Percentiles rank a stretch among this genome's conserved stretches.
These are phyloP conservation scores for Sebastes hubbsi DNA, from an alignment of 2,797 vertebrate genomes.

Conservation along the genomic window DNA sequence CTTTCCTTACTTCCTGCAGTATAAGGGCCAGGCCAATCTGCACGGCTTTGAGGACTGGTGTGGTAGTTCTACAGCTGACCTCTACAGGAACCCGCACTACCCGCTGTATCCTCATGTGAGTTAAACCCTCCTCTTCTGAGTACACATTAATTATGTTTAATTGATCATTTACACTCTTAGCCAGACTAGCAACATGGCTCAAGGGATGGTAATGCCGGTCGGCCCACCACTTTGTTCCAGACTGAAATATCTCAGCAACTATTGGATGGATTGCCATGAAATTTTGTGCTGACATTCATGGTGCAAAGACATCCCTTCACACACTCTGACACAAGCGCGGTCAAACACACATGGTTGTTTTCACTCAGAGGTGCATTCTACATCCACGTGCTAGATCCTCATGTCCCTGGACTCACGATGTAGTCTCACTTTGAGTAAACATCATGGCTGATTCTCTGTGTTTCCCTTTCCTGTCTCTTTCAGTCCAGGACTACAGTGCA, in stretches of 20 bases:
- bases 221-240: background rate
- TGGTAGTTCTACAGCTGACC: constrained; percentile 86
- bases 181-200: background rate
- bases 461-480: background rate
- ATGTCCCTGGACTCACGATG: background rate
- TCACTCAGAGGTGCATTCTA: constrained; percentile 42
- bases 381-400: constrained; percentile 36
- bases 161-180: background rate
- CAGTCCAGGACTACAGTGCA: constrained; percentile 88
- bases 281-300: background rate
- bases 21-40: constrained; percentile 89
- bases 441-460: background rate
- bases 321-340: background rate
- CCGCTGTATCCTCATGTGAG: constrained; percentile 94
- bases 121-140: constrained; percentile 22
- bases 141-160: background rate
- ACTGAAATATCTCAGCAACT: background rate
- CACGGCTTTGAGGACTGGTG: constrained; percentile 99
- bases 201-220: too few species aligned
- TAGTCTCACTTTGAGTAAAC: constrained; percentile 28
- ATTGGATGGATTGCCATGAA: background rate
- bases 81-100: constrained; percentile 91
- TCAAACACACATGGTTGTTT: constrained; percentile 4
- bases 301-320: background rate
- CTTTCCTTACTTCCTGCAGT: constrained; percentile 74